Base-by-base conservation (phyloP, 2,797 vertebrate species). In the Silurus lanzhouensis region DNA sequence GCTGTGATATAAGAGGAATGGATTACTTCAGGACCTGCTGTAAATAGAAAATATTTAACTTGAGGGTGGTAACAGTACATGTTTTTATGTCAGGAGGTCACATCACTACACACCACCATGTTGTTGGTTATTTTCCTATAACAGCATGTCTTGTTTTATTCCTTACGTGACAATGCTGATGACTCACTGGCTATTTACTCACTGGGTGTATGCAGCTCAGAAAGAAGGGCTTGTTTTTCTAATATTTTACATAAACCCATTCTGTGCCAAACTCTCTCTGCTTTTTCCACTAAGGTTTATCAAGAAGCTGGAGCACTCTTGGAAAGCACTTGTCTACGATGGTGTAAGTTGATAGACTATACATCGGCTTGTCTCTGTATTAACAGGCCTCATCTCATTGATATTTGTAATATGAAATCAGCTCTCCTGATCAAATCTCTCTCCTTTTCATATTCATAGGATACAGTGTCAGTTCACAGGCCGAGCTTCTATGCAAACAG, bases 271-370 rank as follows among this genome's bases (percentile, higher is more conserved):
- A 38, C 38, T 80, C 15, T 88, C 58, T 89, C 17, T 91, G 88
- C 87, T 87, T 20, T 83, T 44, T 58, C 91, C 70, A 88, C 25
- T 85, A 92, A 99, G 98, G 90, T 96, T 99, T 92, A 98, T 99
- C 89, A 99, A 99, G 93, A 99, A 98, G 90, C 90, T 99, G 93
- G 98, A 99, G 84, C 98, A 99, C 94, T 99, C 98, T 19, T 99
- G 98, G 98, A 99, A 99, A 93, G 98, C 98, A 66, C 95, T 99
- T 85, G 97, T 99, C 90, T 99, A 99, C 88, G 98, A 99, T 88
- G 98, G 98, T 31, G 98, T 99, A 94, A 95, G 97, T 95, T 74
- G 86, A 93, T 87, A 82, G 48, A 74, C 46, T 76, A 52, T 75
- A 81, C 79, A 91, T 88, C 90, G 80, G 31, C 82, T 82, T 70